phyloP scores from a whole-genome alignment of 2,888 invertebrate genomes.

The Dinocampus coccinellae region DNA sequence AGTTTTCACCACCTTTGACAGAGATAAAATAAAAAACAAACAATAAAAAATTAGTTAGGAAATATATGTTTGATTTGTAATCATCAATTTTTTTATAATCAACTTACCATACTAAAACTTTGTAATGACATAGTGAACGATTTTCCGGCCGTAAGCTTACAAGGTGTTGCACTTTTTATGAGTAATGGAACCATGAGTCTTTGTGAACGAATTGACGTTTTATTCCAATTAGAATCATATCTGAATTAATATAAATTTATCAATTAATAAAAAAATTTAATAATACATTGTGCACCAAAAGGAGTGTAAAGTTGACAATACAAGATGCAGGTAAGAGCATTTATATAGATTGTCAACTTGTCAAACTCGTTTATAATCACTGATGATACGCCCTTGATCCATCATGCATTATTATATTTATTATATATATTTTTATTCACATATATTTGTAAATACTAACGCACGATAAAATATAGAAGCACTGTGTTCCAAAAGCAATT shows the following conservation, averaged over 20 bases:
- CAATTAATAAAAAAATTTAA: neutral
- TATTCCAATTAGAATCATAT: constrained; percentile 27
- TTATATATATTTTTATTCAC: neutral
- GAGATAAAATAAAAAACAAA: neutral
- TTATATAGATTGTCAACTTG: too few relatives aligned
- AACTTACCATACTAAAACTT: constrained; percentile 29
- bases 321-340: too few relatives aligned
- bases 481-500: constrained; percentile 35
- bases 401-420: too few relatives aligned
- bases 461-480: constrained; percentile 20
- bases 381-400: too few relatives aligned
- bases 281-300: neutral
- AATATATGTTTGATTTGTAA: too few relatives aligned
- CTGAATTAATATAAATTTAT: neutral
- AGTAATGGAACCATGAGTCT: constrained; percentile 26
- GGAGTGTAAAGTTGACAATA: too few relatives aligned
- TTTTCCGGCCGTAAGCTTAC: constrained; percentile 31
- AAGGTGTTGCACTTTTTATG: constrained; percentile 28
- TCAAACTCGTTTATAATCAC: too few relatives aligned
- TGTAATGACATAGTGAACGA: constrained; percentile 26
- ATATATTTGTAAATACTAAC: constrained; percentile 18
- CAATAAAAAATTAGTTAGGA: too few relatives aligned
- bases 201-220: constrained; percentile 28
- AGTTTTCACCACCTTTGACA: constrained; percentile 30
- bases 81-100: too few relatives aligned